Conservation (phyloP, 2,797 vertebrate species). For the Parauchenoglanis ngamensis region DNA sequence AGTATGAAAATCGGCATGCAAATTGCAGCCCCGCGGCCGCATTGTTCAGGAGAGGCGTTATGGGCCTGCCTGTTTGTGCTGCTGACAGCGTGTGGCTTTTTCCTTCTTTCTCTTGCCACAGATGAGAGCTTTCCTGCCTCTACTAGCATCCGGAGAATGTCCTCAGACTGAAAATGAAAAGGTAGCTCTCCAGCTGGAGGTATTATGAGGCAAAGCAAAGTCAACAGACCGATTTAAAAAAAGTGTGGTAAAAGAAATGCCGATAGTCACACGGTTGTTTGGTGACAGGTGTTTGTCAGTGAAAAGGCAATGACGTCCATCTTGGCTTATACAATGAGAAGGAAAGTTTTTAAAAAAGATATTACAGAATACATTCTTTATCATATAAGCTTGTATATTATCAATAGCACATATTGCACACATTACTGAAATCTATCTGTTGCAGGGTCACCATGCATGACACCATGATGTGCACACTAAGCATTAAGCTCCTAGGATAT, state of each 20-base stretch:
- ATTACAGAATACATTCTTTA: background rate
- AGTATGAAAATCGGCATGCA: conserved; percentile 80
- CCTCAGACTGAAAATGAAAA: conserved; percentile 71
- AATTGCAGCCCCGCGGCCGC: conserved; percentile 59
- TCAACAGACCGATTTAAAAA: conserved; percentile 51
- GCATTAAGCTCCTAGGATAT: background rate
- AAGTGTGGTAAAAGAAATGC: conserved; percentile 33
- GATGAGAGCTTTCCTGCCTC: conserved; percentile 67
- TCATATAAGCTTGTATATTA: background rate
- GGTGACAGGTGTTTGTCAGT: conserved; percentile 43
- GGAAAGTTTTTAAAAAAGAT: background rate
- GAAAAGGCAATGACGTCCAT: conserved; percentile 37
- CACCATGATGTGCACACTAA: background rate
- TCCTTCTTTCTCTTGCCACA: conserved; percentile 71
- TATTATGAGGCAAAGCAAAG: conserved; percentile 60
- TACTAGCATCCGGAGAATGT: conserved; percentile 74
- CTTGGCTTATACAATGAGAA: background rate
- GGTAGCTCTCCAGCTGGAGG: conserved; percentile 56
- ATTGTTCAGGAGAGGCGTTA: conserved; percentile 69
- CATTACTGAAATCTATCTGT: background rate
- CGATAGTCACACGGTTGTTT: conserved; percentile 16
- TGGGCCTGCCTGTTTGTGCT: conserved; percentile 64
- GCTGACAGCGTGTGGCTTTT: conserved; percentile 69
- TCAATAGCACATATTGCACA: no score
- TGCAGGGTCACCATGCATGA: background rate